phyloP scores from a whole-genome alignment of 1,140 invertebrate genomes.

The Colletes gigas region DNA sequence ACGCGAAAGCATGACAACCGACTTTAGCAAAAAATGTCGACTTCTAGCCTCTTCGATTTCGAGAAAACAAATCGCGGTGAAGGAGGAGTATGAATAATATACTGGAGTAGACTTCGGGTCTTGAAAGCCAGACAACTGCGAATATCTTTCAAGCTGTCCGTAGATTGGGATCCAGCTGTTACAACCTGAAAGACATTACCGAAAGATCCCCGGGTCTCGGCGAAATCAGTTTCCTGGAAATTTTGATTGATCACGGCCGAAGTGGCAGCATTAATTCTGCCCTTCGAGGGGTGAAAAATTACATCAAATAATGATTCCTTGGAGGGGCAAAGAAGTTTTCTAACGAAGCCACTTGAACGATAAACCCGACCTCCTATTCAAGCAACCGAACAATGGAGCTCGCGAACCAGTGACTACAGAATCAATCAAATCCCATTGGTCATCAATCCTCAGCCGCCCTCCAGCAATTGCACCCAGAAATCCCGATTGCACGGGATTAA shows the following conservation, averaged over 20 bases:
- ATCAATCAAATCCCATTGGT: conserved; percentile 12
- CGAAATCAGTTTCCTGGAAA: too few species aligned
- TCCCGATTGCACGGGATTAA: conserved; percentile 9
- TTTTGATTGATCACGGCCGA: too few species aligned
- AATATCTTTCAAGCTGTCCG: too few species aligned
- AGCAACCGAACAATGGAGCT: background rate
- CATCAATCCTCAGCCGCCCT: background rate
- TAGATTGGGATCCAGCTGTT: too few species aligned
- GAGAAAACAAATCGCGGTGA: background rate
- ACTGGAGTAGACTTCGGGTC: too few species aligned
- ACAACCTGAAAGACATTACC: too few species aligned
- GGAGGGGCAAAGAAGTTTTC: background rate
- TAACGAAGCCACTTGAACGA: background rate
- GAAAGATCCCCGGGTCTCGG: too few species aligned
- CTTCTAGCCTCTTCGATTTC: background rate
- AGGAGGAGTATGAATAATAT: too few species aligned
- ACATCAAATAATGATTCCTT: background rate
- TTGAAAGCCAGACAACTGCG: too few species aligned
- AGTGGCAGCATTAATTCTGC: too few species aligned
- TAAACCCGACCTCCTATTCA: background rate
- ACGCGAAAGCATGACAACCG: background rate
- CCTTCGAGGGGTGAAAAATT: too few species aligned
- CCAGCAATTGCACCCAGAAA: background rate
- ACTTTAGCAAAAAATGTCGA: too few species aligned
- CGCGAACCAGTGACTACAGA: background rate